Base-by-base conservation (phyloP, 37 sponge, comb jelly and placozoan species). In the Dysidea cf. avara region DNA sequence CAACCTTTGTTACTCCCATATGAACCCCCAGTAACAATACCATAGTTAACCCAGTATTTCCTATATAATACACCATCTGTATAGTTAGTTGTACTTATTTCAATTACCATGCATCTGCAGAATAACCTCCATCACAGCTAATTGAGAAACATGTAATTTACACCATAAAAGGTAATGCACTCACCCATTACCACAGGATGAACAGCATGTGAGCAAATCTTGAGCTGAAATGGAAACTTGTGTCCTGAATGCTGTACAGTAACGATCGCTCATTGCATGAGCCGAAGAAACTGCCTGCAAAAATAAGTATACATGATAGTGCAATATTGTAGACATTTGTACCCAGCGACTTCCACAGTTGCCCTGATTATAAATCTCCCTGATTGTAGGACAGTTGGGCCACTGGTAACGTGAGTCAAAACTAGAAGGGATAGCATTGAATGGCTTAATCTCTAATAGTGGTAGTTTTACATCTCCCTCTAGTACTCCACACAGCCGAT, bases 301-400 rank as follows among this genome's bases (percentile, higher is more conserved):
- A 43, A n/a, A n/a, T n/a, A n/a, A n/a, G n/a, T n/a, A n/a, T n/a
- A n/a, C n/a, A n/a, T n/a, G n/a, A n/a, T n/a, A n/a, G n/a, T n/a
- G n/a, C n/a, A n/a, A n/a, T 53, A 63, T 1, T 13, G 33, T 18
- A 4, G n/a, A n/a, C n/a, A n/a, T n/a, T 89, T 68, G n/a, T 40
- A 96, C 96, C 99, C 99, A 98, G 64, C 99, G 94, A 78, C 90
- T 88, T 5, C 99, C 99, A 59, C 99, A 98, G 14, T 85, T 56
- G 6, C 95, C 86, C 52, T 98, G 99, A 57, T 98, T 96, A 1
- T 93, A 69, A 55, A 98, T 82, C 14, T 82, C 74, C 17, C 61
- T n/a, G 56, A 98, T 92, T 57, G 80, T 49, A 13, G 84, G 86
- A 62, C 99, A 98, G 59, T 79, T 56, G 0, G 96, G 83, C 99